Conservation (phyloP, 2,113 vertebrate genomes). For the Thamnaconus septentrionalis region DNA sequence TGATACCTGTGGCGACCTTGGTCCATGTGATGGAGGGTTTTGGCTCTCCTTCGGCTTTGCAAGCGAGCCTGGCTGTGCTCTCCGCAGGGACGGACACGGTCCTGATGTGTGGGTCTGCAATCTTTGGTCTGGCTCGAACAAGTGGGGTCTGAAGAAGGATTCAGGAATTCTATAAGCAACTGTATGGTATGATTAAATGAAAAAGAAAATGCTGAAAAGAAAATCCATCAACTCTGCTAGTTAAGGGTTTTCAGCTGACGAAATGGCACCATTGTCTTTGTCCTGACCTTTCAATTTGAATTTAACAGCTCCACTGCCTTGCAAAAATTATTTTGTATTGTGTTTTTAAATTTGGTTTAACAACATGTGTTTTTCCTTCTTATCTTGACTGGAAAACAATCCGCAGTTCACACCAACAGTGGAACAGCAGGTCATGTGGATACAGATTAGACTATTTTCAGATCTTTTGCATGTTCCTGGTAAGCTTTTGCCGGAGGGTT, state of each 20-base stretch:
- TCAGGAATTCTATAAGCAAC: constrained; percentile 1
- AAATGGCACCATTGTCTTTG: too few relatives aligned
- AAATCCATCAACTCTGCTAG: background rate
- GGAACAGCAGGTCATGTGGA: constrained; percentile 48
- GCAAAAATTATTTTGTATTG: too few relatives aligned
- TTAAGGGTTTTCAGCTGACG: too few relatives aligned
- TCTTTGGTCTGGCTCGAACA: constrained; percentile 76
- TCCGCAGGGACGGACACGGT: constrained; percentile 78
- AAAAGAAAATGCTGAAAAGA: background rate
- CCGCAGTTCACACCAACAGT: too few relatives aligned
- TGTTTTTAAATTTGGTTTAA: too few relatives aligned
- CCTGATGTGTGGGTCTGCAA: constrained; percentile 75
- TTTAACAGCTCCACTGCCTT: too few relatives aligned
- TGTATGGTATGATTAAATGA: background rate
- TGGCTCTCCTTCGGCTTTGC: constrained; percentile 84
- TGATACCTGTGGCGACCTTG: constrained; percentile 89
- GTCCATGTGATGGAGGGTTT: constrained; percentile 89
- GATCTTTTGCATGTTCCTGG: constrained; percentile 31
- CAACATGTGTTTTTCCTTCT: too few relatives aligned
- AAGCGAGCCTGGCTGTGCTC: constrained; percentile 77
- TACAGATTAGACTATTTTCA: constrained; percentile 52
- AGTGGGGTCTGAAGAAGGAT: constrained; percentile 48
- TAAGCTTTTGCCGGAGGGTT: constrained; percentile 37
- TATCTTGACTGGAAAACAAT: too few relatives aligned
- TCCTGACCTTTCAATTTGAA: too few relatives aligned